Evolutionary conservation across 2,797 vertebrate species (phyloP), one percentile per base, ranked within the genome.

Genomic region (Lagodon rhomboides): DNA sequence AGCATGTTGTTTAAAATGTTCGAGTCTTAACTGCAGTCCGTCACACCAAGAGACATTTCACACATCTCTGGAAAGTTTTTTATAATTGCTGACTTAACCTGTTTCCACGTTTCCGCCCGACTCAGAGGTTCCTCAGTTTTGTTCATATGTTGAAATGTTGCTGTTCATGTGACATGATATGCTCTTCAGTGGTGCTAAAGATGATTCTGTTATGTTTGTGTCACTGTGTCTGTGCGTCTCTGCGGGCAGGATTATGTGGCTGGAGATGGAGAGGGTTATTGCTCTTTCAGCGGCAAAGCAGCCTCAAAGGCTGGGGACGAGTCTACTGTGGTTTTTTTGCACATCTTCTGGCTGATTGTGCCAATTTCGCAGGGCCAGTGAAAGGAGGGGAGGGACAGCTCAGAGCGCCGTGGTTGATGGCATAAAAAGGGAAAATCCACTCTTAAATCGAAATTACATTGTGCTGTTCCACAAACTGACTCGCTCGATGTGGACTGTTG

Each of bases 121-220:
- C 47, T 86, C 61, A 60, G 16, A 59, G 47, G 30, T 80, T 79
- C 75, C 51, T 82, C 54, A 50, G 34, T 68, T 85, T 74, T 89
- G 78, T 85, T 90, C 65, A 81, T 80, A 73, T 88, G 76, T 89
- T 89, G 66, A 87, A 71, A 78, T 53, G 71, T 75, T 85, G 38
- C 63, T 77, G 70, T 89, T 89, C 80, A 63, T 79, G 80, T 85
- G 83, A 85, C 64, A 68, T 64, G 73, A 90, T 89, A 85, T 87
- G 76, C 75, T 90, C 85, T 85, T 86, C 81, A 80, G 67, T 94
- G 94, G 94, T 95, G 94, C 95, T 96, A 94, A 90, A 92, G 77
- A 92, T 70, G 56, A 87, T 77, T 77, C 53, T 85, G 72, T 90
- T 86, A 38, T 93, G 81, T 89, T 87, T 83, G 86, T 92, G 84